Evolutionary conservation across 2,888 invertebrate genomes (phyloP), one percentile per base, ranked within the genome.

Genomic region (Trichopria drosophilae): DNA sequence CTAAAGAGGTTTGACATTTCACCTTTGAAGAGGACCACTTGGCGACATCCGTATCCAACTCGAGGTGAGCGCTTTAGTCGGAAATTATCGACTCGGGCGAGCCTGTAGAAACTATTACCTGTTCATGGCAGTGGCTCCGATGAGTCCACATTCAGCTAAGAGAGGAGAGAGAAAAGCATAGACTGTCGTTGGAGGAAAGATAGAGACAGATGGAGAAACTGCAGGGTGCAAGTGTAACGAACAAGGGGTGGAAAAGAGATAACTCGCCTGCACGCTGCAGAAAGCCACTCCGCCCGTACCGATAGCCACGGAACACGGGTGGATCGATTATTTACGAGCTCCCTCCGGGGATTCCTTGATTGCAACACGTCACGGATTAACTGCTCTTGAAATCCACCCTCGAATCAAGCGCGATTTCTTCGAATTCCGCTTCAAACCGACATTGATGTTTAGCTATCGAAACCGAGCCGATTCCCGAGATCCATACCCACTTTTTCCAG

Each of bases 291-390:
- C 19, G 24, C 46, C 36, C 29, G 32, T 16, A 46, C 26, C 18
- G 43, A 29, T 34, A 45, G 49, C 48, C 24, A 26, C 39, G 43
- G 44, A 53, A 51, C 49, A 52, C 44, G 46, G 44, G 44, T 44
- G 48, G 54, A 54, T 59, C 54, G 55, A 54, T 59, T 59, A 59
- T 55, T 59, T 57, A 59, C 57, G 51, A 48, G 51, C 47, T 51
- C 57, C 52, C 59, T 41, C 51, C 45, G 58, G 57, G 59, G 60
- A 53, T 59, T 52, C 52, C 57, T 61, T 62, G 59, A 63, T 62
- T 62, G 61, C 61, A 62, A 58, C 57, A 55, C 61, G 58, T 63
- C 56, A 58, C 55, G 53, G 56, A 57, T 59, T 62, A 62, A 61
- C 58, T 57, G 31, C 31, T 18, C 46, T 31, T 24, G 23, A 10